Base-by-base conservation (phyloP, 1,140 invertebrate species). In the Leptinotarsa undecemlineata region DNA sequence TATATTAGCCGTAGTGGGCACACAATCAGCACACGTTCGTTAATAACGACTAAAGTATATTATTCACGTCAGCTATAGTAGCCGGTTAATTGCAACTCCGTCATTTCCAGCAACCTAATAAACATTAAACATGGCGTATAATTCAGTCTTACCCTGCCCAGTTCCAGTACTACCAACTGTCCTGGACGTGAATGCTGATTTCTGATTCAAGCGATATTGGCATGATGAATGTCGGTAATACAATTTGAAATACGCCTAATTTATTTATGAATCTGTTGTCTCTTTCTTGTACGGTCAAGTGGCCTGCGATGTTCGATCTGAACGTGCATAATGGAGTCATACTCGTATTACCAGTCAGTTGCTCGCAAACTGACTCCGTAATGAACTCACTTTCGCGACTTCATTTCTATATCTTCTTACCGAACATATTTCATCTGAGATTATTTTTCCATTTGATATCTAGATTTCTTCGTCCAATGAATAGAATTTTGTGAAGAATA, bases 71-170 rank as follows among this genome's bases (percentile, higher is more conserved):
- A 77, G 74, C 64, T 68, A 63, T 72, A 70, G 69, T 76, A 77
- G 77, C 73, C 63, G 26, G 79, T 80, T 80, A 80, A 80, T 80
- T 80, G 78, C 78, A 74, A 68, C 79, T 80, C 77, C 77, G 79
- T 80, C 79, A 80, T 79, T 77, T 68, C 76, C 79, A 80, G 79
- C 76, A 74, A 80, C 76, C 79, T 80, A 80, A 80, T 80, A 80
- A 80, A 80, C 79, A 80, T 80, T 80, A 80, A 79, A 80, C 79
- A 80, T 77, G 76, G 74, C 77, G 77, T 74, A 80, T 80, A 80
- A 80, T 80, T 80, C 77, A 80, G 79, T 80, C 79, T 80, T 80
- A 80, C 79, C 77, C 79, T 77, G 77, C 74, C 76, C 78, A 78
- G 72, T 74, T 67, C 51, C 78, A 79, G 75, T 74, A 71, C 71